Base-by-base conservation (phyloP, 2,113 vertebrate genomes). In the Podarcis raffonei region DNA sequence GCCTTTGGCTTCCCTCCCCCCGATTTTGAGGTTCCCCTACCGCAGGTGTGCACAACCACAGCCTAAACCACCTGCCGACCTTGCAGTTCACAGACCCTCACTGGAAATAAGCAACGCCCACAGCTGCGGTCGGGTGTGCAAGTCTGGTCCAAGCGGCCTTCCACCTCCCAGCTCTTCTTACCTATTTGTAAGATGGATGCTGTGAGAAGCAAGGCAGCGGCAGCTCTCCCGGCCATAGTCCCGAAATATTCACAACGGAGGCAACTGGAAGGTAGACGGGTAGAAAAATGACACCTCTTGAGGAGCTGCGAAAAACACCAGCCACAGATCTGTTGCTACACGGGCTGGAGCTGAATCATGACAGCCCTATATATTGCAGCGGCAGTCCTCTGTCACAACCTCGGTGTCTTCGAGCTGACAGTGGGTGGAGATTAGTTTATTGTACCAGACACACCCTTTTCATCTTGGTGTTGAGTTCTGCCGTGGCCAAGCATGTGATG, bases 291-390 rank as follows among this genome's bases (percentile, higher is more conserved):
- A 32, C 53, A 76, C 57, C 71, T 32, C 12, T 3, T 20, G 2
- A 2, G 72, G 13, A 39, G 27, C 57, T 4, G 2, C 8, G 65
- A 69, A 81, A 30, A 68, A 57, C 1, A 1, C 4, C n/a, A 37
- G 72, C 6, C 22, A 32, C 81, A 1, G 25, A 65, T 53, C n/a
- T 84, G 22, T 30, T 13, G 25, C 65, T 35, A 20, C 62, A 30
- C 1, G 30, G 8, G 5, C 39, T 15, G 1, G 39, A 12, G 30
- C 9, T 18, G 32, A 78, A 48, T 30, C 16, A 16, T 66, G 42
- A 15, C 42, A 30, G 18, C 74, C 23, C 42, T 89, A 84, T 89
- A 84, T 89, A 89, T 23, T 84, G 72, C 27, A 37, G 2, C 74
- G 35, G 48, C 1, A 76, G 5, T 22, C 23, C 18, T 37, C 15